These are phyloP conservation scores for Chirona hameri DNA, from an alignment of 2,888 invertebrate species.

Conservation along the genomic window DNA sequence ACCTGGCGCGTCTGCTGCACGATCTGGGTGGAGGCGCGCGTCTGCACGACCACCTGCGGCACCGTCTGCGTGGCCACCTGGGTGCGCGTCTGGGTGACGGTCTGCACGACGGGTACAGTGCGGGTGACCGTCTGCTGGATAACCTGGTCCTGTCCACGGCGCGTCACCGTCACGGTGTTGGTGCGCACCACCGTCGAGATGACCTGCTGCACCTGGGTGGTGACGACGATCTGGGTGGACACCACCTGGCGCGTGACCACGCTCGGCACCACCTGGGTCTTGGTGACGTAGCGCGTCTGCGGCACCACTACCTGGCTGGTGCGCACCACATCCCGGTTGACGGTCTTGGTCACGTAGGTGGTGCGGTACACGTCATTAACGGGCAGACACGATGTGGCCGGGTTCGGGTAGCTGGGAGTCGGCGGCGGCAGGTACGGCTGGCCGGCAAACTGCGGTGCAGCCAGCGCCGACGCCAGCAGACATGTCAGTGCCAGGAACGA, in stretches of 20 bases:
- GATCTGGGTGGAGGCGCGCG: conserved; percentile 35
- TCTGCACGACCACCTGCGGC: conserved; percentile 32
- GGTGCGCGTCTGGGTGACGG: neutral
- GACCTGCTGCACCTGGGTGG: neutral
- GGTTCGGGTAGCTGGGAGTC: neutral
- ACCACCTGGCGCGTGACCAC: neutral
- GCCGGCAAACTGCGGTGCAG: neutral
- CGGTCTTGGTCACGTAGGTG: neutral
- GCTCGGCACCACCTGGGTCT: neutral
- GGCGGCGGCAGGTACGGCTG: conserved; percentile 11
- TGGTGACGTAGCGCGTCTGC: neutral
- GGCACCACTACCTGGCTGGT: neutral
- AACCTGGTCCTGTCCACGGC: neutral
- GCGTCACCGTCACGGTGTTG: neutral
- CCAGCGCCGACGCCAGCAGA: neutral
- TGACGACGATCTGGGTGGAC: neutral
- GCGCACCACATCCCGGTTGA: neutral
- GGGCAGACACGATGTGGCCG: neutral
- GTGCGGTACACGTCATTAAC: neutral
- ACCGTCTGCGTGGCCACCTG: neutral
- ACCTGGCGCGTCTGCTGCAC: conserved; percentile 34
- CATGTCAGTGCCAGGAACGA: neutral
- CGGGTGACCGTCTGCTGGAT: neutral
- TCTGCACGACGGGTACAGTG: neutral
- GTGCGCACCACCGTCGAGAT: neutral